Conservation (phyloP, 2,797 vertebrate genomes). For the Poecilia wingei region DNA sequence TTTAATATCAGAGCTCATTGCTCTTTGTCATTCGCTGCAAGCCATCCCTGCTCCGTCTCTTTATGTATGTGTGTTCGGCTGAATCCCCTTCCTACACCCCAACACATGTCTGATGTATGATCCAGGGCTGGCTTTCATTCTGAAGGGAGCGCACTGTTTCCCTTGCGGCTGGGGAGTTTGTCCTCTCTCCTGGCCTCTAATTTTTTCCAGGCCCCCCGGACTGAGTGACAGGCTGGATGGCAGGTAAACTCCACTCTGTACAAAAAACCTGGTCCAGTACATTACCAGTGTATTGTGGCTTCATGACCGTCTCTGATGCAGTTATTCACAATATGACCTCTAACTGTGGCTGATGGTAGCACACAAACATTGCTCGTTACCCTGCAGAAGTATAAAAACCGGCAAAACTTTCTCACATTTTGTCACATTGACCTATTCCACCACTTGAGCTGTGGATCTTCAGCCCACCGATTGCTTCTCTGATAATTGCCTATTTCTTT, state of each 20-base stretch:
- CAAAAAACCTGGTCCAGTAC: neutral
- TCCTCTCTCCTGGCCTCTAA: slow-evolving; percentile 72
- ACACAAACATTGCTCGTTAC: neutral
- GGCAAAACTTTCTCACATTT: neutral
- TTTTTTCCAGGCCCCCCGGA: slow-evolving; percentile 71
- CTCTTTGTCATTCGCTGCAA: slow-evolving; percentile 68
- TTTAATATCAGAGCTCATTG: slow-evolving; percentile 75
- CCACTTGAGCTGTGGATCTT: no score
- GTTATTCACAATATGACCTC: neutral
- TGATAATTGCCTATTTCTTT: neutral
- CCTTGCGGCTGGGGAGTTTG: slow-evolving; percentile 63
- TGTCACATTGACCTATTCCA: neutral
- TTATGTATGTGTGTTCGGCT: slow-evolving; percentile 25
- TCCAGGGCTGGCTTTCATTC: slow-evolving; percentile 77
- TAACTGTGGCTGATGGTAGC: neutral
- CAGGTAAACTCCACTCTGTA: slow-evolving; percentile 25
- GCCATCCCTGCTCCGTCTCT: slow-evolving; percentile 28
- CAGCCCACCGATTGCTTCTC: neutral
- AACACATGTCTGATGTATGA: slow-evolving; percentile 73
- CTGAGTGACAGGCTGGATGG: slow-evolving; percentile 49
- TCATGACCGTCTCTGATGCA: neutral
- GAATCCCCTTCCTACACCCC: slow-evolving; percentile 40
- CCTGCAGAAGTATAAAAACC: neutral
- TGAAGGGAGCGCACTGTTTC: slow-evolving; percentile 69
- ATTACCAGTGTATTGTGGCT: neutral